Conservation (phyloP, 2,888 invertebrate species). For the Creontiades dilutus region DNA sequence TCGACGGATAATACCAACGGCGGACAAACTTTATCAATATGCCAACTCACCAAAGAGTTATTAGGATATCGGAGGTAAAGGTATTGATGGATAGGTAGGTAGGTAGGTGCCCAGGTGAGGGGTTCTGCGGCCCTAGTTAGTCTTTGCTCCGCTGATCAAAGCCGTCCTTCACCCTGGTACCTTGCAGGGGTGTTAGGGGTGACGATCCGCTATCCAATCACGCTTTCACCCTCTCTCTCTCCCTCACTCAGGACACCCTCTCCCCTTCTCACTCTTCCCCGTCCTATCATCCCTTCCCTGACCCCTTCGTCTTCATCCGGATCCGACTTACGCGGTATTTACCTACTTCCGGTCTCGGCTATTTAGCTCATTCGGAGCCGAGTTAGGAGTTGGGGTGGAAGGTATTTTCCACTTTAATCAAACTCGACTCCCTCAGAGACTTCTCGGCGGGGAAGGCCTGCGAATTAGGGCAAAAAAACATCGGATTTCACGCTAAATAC, state of each 20-base stretch:
- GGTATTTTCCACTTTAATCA: no score
- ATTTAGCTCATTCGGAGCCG: neutral
- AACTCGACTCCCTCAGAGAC: no score
- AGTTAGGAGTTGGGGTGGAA: neutral
- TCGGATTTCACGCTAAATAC: no score
- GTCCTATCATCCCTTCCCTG: neutral
- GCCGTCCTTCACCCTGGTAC: neutral
- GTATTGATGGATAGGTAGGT: neutral
- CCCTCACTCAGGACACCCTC: neutral
- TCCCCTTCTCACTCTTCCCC: neutral
- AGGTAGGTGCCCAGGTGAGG: neutral
- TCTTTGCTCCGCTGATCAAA: neutral
- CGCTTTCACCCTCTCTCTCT: neutral
- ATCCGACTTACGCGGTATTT: neutral
- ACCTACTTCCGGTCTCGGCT: neutral
- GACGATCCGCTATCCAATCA: neutral
- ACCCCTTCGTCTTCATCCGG: neutral
- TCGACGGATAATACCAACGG: neutral
- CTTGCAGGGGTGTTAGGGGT: neutral
- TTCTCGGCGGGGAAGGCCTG: no score
- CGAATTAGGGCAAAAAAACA: no score
- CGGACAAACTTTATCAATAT: neutral
- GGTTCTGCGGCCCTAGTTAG: neutral
- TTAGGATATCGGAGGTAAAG: neutral
- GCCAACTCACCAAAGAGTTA: neutral